Conservation (phyloP, 2,888 invertebrate species). For the Brenthis daphne region DNA sequence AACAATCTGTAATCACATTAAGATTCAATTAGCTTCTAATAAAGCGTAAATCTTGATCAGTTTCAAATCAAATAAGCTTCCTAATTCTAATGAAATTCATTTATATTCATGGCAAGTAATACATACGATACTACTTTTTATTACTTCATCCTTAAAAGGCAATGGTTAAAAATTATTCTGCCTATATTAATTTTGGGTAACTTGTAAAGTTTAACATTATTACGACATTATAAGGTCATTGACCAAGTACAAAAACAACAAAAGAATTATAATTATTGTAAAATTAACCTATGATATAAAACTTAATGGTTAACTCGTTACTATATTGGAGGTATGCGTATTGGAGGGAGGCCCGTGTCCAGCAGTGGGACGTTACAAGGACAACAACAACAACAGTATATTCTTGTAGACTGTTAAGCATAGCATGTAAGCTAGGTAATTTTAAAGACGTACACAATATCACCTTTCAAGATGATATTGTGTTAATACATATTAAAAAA, state of each 20-base stretch:
- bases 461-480: too few species aligned
- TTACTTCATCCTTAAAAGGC: conserved; percentile 56
- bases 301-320: neutral
- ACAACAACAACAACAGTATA: too few species aligned
- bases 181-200: conserved; percentile 26
- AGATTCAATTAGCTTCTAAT: conserved; percentile 9
- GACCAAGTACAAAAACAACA: conserved; percentile 26
- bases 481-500: too few species aligned
- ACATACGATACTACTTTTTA: conserved; percentile 53
- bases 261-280: conserved; percentile 7
- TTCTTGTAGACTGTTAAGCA: too few species aligned
- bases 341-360: too few species aligned
- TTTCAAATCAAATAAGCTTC: conserved; percentile 7
- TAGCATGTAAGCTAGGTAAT: too few species aligned
- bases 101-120: conserved; percentile 51
- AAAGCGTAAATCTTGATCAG: conserved; percentile 6
- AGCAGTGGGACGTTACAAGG: too few species aligned
- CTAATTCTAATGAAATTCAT: conserved; percentile 35
- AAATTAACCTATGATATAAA: neutral
- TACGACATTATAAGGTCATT: conserved; percentile 25
- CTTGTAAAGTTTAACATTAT: conserved; percentile 27
- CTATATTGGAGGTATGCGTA: too few species aligned
- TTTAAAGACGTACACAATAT: too few species aligned
- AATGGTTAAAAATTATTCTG: conserved; percentile 45
- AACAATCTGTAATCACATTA: conserved; percentile 10